Evolutionary conservation across 2,888 invertebrate genomes (phyloP), one percentile per base, ranked within the genome.

Genomic region (Callosobruchus maculatus): DNA sequence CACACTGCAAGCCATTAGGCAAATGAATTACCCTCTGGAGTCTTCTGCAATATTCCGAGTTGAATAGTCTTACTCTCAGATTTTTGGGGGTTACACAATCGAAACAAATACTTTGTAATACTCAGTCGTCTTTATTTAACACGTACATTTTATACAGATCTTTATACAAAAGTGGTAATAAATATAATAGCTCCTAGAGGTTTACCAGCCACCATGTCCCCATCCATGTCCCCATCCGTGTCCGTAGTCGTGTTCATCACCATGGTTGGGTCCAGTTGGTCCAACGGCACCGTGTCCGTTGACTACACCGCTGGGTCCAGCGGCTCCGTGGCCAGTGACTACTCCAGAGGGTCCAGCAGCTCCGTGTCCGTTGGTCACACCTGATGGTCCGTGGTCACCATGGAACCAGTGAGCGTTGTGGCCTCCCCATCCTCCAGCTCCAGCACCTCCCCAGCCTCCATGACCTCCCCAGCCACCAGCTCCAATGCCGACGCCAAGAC

Each of bases 341-440:
- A 77, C 74, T 70, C 77, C 77, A 67, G 77, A 71, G 0, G 77
- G 77, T 68, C 77, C 77, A n/a, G 73, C 76, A 2, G 76, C 76
- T 18, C 76, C 76, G 3, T 74, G 74, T 26, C 77, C 77, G n/a
- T 74, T 76, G 13, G 75, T 76, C 20, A 73, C 66, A 69, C 77
- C 77, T 0, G 75, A 69, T 0, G 75, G 75, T 22, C 75, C 75
- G 21, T 67, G 67, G 67, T 71, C 71, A 22, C 71, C 71, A 49
- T 49, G 49, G 49, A 49, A 49, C 66, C 67, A 66, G 9, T 20
- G 21, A 21, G 21, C 21, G 66, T 26, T 20, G 26, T 49, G 71
- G 13, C 30, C 71, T 9, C 68, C 68, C 18, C 20, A 68, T 21
- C 68, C 68, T 21, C 68, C 68, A 18, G 5, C 13, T n/a, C 71